Conservation (phyloP, 2,797 vertebrate species). For the Bucorvus abyssinicus region DNA sequence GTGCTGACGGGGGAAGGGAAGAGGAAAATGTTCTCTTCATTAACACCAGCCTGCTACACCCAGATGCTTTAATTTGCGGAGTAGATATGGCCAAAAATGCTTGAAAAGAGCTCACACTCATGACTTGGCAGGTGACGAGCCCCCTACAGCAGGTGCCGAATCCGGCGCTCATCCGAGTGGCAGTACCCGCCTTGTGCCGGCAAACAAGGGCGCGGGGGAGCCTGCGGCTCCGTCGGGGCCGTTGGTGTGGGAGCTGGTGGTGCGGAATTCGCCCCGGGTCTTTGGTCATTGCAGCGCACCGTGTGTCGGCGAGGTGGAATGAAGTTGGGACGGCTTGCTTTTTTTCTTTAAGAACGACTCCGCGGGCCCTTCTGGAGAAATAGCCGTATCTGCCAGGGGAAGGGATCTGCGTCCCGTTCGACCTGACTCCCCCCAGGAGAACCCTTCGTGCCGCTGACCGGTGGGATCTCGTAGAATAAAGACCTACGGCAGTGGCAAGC, state of each 20-base stretch:
- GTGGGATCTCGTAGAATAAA: not conserved
- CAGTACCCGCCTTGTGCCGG: not conserved
- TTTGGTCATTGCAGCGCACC: not conserved
- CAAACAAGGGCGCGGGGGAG: too few relatives aligned
- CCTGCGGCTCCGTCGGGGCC: too few relatives aligned
- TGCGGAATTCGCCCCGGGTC: accelerated
- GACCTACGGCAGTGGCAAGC: not conserved
- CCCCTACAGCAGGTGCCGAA: too few relatives aligned
- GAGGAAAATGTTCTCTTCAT: not conserved
- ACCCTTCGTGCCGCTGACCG: not conserved
- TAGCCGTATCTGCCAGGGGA: too few relatives aligned
- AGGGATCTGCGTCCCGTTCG: accelerated
- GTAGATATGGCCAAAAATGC: not conserved
- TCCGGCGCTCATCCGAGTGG: not conserved
- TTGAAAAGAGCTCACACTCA: not conserved
- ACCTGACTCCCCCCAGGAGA: not conserved
- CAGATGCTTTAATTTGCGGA: not conserved
- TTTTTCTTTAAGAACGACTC: accelerated
- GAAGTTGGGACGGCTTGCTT: not conserved
- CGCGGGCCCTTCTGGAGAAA: accelerated
- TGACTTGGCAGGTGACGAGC: not conserved
- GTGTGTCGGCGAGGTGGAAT: too few relatives aligned
- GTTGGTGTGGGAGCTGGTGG: accelerated
- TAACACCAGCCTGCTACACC: not conserved
- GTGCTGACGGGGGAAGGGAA: not conserved